Conservation (phyloP, 2,797 vertebrate genomes). For the Amblyraja radiata region DNA sequence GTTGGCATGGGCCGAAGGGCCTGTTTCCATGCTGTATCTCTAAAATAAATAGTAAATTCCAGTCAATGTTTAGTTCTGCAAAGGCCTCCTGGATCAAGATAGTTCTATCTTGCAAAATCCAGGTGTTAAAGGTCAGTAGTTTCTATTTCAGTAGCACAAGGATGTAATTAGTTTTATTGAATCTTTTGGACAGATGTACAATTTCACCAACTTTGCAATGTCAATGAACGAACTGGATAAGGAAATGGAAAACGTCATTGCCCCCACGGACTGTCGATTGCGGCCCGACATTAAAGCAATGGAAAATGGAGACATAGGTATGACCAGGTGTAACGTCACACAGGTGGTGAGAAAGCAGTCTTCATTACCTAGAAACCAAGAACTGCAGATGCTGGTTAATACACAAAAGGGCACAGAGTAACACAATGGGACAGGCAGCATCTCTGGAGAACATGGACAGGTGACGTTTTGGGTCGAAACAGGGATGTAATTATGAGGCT, state of each 20-base stretch:
- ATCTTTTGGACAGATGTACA: slow-evolving; percentile 76
- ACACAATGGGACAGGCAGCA: too few species aligned
- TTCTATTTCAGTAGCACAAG: not conserved
- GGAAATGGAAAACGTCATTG: slow-evolving; percentile 77
- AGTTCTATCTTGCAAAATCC: not conserved
- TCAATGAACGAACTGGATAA: slow-evolving; percentile 86
- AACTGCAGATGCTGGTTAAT: too few species aligned
- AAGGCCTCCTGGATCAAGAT: not conserved
- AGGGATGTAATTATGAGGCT: too few species aligned
- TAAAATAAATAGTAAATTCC: too few species aligned
- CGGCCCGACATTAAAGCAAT: slow-evolving; percentile 89
- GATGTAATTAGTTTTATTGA: slow-evolving; percentile 18
- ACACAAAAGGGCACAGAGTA: too few species aligned
- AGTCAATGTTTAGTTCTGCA: not conserved
- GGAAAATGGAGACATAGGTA: slow-evolving; percentile 96
- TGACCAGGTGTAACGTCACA: not conserved
- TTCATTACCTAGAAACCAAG: too few species aligned
- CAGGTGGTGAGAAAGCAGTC: too few species aligned
- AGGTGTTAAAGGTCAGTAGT: not conserved
- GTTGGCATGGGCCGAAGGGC: too few species aligned
- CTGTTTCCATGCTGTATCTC: too few species aligned
- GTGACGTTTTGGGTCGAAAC: too few species aligned
- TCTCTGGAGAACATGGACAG: too few species aligned
- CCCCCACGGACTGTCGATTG: slow-evolving; percentile 84
- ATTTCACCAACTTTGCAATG: slow-evolving; percentile 94